Percentiles rank a stretch among this genome's conserved stretches.
Evolutionary conservation across 1,140 invertebrate species (phyloP).

Genomic region (Drosophila nigrodunni): DNA sequence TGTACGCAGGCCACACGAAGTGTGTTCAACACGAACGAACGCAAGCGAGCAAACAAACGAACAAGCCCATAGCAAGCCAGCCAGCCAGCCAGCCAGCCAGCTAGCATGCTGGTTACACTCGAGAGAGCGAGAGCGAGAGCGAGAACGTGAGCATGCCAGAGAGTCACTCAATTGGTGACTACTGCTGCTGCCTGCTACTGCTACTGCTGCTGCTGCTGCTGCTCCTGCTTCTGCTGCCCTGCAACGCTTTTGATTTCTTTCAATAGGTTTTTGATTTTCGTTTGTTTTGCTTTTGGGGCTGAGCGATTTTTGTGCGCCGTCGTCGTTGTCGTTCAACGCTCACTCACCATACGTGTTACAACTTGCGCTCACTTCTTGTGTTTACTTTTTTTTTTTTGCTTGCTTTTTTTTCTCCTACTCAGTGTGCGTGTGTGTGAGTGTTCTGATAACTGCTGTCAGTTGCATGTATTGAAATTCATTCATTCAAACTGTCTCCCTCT

Average conservation of each 20-base stretch:
- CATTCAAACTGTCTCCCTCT: constrained; percentile 68
- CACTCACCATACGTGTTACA: constrained; percentile 35
- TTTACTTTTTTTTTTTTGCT: constrained; percentile 45
- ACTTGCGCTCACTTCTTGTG: constrained; percentile 49
- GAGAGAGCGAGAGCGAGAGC: constrained; percentile 23
- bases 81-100: no score
- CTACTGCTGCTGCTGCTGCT: no score
- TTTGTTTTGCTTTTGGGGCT: constrained; percentile 65
- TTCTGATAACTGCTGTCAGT: constrained; percentile 73
- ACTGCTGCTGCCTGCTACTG: no score
- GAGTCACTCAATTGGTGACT: constrained; percentile 64
- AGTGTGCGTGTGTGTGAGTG: constrained; percentile 15
- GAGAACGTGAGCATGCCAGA: constrained; percentile 22
- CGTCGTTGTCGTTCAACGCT: constrained; percentile 47
- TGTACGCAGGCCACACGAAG: constrained; percentile 2
- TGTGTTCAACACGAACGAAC: constrained; percentile 33
- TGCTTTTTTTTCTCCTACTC: constrained; percentile 24
- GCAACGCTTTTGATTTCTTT: constrained; percentile 72
- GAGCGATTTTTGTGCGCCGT: constrained; percentile 78
- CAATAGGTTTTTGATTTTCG: constrained; percentile 76
- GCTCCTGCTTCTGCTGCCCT: constrained; percentile 17
- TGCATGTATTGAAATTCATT: constrained; percentile 84
- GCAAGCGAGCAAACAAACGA: constrained; percentile 16
- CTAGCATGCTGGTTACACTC: constrained; percentile 19
- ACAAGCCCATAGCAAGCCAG: neutral